Conservation (phyloP, 2,888 invertebrate genomes). For the Bombylius discolor region DNA sequence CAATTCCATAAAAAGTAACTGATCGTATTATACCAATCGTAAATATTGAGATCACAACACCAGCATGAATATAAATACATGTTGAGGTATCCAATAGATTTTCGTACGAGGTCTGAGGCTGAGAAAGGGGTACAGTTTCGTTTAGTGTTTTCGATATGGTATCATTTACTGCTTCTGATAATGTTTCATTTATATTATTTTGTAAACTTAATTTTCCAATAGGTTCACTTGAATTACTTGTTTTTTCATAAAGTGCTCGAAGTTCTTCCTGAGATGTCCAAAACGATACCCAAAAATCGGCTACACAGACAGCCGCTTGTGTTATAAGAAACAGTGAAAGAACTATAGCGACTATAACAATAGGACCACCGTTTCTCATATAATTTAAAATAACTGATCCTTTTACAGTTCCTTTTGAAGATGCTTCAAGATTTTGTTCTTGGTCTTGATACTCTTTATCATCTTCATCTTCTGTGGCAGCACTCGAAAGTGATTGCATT, state of each 20-base stretch:
- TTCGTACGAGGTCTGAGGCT: neutral
- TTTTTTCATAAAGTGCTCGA: conserved; percentile 8
- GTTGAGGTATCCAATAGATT: conserved; percentile 26
- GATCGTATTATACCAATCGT: conserved; percentile 47
- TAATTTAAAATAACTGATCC: conserved; percentile 38
- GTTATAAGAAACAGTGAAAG: conserved; percentile 40
- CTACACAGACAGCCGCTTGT: conserved; percentile 46
- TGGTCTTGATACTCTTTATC: conserved; percentile 24
- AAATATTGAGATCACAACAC: conserved; percentile 40
- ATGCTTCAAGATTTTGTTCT: conserved; percentile 28
- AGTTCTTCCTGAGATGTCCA: conserved; percentile 38
- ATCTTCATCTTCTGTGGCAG: neutral
- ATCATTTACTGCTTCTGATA: neutral
- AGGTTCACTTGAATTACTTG: neutral
- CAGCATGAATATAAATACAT: conserved; percentile 50
- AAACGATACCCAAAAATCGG: conserved; percentile 57
- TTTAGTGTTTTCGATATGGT: neutral
- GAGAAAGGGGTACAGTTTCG: neutral
- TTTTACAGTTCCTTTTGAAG: conserved; percentile 35
- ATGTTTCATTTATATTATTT: neutral
- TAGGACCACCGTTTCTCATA: conserved; percentile 41
- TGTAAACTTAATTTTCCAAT: neutral
- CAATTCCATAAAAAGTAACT: conserved; percentile 48
- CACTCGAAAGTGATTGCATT: conserved; percentile 4
- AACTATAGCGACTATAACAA: conserved; percentile 34